Percentiles rank a stretch among this genome's conserved stretches.
phyloP scores from a whole-genome alignment of 2,113 vertebrate genomes.

The Athene noctua region DNA sequence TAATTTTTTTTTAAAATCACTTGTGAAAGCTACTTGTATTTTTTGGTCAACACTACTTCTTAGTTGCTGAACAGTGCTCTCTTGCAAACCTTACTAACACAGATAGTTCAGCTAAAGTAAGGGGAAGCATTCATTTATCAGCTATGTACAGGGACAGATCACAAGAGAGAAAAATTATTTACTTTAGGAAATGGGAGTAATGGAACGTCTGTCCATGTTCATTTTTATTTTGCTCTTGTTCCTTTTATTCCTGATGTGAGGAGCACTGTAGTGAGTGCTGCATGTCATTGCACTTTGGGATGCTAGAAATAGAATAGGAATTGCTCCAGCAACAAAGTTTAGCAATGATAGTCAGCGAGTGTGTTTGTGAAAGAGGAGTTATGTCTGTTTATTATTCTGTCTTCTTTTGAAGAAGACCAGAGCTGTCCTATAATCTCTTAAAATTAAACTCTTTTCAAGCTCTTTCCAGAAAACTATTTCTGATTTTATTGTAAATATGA shows the following conservation, averaged over 20 bases:
- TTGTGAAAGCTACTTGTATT: background rate
- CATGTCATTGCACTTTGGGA: conserved; percentile 45
- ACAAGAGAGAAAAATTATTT: conserved; percentile 38
- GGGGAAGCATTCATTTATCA: background rate
- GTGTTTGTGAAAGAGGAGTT: conserved; percentile 35
- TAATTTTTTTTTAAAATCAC: background rate
- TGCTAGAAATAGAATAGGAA: conserved; percentile 53
- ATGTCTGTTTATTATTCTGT: conserved; percentile 58
- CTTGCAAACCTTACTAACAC: background rate
- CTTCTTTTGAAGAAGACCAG: conserved; percentile 52
- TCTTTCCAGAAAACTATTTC: conserved; percentile 17
- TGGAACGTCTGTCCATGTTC: conserved; percentile 23
- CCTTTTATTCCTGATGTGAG: conserved; percentile 22
- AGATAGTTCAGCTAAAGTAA: conserved; percentile 30
- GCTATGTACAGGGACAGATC: conserved; percentile 14
- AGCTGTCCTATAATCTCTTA: conserved; percentile 18
- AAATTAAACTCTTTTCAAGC: conserved; percentile 8
- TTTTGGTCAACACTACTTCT: background rate
- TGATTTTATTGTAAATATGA: conserved; percentile 24
- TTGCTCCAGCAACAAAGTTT: conserved; percentile 32
- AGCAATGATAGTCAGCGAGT: background rate
- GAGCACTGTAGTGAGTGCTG: background rate
- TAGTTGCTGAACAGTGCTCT: background rate
- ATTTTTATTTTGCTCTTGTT: conserved; percentile 35
- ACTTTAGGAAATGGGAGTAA: conserved; percentile 42